These are phyloP conservation scores for Ostrea denselamellosa DNA, from an alignment of 1,140 invertebrate genomes.

Conservation along the genomic window DNA sequence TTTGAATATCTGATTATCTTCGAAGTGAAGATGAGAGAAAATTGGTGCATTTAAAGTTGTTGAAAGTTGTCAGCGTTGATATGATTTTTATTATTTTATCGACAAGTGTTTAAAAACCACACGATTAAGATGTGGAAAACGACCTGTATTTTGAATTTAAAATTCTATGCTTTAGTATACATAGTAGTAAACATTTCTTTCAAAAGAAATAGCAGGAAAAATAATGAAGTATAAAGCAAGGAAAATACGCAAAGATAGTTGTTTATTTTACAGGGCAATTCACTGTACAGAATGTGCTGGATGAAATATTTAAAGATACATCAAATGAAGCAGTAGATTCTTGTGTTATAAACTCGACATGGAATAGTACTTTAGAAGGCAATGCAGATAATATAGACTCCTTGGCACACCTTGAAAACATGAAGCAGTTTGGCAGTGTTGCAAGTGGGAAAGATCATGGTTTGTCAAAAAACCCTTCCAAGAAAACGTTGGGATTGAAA, in stretches of 20 bases:
- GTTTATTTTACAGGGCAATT: not conserved
- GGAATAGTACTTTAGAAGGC: not conserved
- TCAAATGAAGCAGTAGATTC: not conserved
- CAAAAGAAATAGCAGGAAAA: too few relatives aligned
- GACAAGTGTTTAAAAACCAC: too few relatives aligned
- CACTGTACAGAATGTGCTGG: not conserved
- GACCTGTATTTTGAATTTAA: too few relatives aligned
- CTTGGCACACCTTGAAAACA: not conserved
- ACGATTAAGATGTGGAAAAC: too few relatives aligned
- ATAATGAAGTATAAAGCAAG: not conserved
- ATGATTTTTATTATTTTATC: too few relatives aligned
- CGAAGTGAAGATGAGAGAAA: too few relatives aligned
- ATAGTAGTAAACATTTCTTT: too few relatives aligned
- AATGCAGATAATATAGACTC: not conserved
- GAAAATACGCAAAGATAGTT: not conserved
- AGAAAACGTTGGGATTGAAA: constrained; percentile 79
- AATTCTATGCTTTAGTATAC: not conserved
- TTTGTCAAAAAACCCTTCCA: not conserved
- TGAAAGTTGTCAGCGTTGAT: too few relatives aligned
- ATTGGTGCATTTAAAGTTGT: too few relatives aligned
- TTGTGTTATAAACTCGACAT: not conserved
- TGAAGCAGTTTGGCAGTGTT: not conserved
- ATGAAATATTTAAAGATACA: not conserved
- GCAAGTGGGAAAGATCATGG: not conserved
- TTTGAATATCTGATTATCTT: too few relatives aligned